Percentiles rank a stretch among this genome's conserved stretches.
phyloP scores from a whole-genome alignment of 2,888 invertebrate genomes.

The Drosophila nigritarsus region DNA sequence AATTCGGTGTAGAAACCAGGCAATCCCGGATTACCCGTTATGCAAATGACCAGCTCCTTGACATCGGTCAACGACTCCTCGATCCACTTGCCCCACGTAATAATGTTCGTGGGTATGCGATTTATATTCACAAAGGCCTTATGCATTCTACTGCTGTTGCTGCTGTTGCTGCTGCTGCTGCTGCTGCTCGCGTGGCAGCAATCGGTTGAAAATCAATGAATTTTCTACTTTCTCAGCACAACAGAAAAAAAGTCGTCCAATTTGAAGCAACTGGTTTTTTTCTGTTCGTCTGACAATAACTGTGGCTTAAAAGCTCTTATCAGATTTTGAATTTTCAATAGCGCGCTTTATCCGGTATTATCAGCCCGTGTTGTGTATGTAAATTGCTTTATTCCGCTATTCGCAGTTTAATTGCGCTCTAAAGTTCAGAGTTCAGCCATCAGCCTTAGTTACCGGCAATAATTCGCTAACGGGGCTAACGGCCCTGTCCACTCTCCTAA shows the following conservation, averaged over 20 bases:
- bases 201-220: conserved; percentile 43
- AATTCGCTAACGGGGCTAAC: conserved; percentile 27
- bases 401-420: conserved; percentile 28
- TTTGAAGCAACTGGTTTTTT: conserved; percentile 67
- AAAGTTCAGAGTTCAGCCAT: conserved; percentile 62
- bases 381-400: conserved; percentile 18
- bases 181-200: conserved; percentile 45
- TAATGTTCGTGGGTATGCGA: conserved; percentile 89
- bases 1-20: conserved; percentile 93
- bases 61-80: conserved; percentile 87
- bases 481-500: conserved; percentile 47
- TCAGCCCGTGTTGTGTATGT: conserved; percentile 8
- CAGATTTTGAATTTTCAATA: conserved; percentile 40
- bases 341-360: conserved; percentile 51
- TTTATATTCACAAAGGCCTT: conserved; percentile 86
- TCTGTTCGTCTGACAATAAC: background rate
- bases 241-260: background rate
- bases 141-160: conserved; percentile 73
- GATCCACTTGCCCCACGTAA: conserved; percentile 90
- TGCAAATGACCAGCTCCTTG: conserved; percentile 89
- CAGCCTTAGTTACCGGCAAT: conserved; percentile 34
- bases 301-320: conserved; percentile 20
- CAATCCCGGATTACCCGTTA: conserved; percentile 96
- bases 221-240: conserved; percentile 20
- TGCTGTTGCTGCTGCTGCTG: background rate